Conservation (phyloP, 2,113 vertebrate species). For the Melanerpes aurifrons region DNA sequence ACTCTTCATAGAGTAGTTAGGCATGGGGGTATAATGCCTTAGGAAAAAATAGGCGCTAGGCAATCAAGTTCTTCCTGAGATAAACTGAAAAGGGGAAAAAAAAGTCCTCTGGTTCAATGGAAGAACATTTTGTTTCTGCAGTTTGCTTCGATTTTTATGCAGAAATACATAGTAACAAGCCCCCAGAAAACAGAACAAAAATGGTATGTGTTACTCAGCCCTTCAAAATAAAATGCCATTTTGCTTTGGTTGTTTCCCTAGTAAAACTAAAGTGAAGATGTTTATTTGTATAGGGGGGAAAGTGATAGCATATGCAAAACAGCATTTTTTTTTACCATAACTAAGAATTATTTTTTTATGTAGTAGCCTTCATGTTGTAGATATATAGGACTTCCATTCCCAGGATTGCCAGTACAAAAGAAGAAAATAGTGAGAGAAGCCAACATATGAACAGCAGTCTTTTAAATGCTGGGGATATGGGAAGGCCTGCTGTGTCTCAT, state of each 20-base stretch:
- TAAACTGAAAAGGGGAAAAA: neutral
- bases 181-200: neutral
- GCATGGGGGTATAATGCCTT: neutral
- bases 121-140: neutral
- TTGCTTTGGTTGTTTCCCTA: neutral
- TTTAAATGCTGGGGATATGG: slow-evolving; percentile 23
- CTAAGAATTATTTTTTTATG: neutral
- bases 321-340: neutral
- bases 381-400: neutral
- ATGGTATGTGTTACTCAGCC: neutral
- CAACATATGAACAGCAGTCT: neutral
- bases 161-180: neutral
- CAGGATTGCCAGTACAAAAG: neutral
- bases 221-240: neutral
- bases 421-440: neutral
- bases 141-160: neutral
- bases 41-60: neutral
- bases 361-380: neutral
- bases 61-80: neutral
- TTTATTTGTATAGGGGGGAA: neutral
- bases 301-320: neutral
- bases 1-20: neutral
- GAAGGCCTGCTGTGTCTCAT: neutral
- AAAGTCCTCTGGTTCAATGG: neutral
- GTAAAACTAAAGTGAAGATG: neutral